Conservation (phyloP, 2,113 vertebrate species). For the Baryphthengus martii region DNA sequence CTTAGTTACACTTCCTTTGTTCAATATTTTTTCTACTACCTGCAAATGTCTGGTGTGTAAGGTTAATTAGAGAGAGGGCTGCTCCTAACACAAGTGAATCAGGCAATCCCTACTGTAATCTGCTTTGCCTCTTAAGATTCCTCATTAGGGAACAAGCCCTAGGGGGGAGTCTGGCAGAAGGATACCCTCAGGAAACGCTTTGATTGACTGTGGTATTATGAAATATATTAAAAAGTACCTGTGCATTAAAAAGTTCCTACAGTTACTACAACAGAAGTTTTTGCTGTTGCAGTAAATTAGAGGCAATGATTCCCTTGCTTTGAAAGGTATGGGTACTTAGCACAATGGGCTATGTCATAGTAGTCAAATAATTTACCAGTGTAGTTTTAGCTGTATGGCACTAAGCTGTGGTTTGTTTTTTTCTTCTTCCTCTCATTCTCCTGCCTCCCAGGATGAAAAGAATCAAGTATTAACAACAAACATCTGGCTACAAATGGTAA, state of each 20-base stretch:
- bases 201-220: neutral
- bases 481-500: slow-evolving; percentile 93
- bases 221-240: neutral
- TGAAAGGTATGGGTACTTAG: neutral
- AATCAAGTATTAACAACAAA: slow-evolving; percentile 95
- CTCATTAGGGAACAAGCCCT: neutral
- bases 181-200: neutral
- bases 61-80: neutral
- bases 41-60: neutral
- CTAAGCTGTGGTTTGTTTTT: neutral
- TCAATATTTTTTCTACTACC: neutral
- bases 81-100: neutral
- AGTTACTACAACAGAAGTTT: neutral
- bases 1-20: neutral
- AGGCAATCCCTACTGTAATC: neutral
- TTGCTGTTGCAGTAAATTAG: neutral
- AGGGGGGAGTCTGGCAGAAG: neutral
- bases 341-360: neutral
- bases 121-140: neutral
- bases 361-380: neutral
- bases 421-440: neutral
- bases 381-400: neutral
- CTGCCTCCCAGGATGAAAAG: slow-evolving; percentile 88
- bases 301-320: neutral
- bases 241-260: neutral